phyloP scores from a whole-genome alignment of 2,797 vertebrate genomes.

The Triplophysa yarkandensis region DNA sequence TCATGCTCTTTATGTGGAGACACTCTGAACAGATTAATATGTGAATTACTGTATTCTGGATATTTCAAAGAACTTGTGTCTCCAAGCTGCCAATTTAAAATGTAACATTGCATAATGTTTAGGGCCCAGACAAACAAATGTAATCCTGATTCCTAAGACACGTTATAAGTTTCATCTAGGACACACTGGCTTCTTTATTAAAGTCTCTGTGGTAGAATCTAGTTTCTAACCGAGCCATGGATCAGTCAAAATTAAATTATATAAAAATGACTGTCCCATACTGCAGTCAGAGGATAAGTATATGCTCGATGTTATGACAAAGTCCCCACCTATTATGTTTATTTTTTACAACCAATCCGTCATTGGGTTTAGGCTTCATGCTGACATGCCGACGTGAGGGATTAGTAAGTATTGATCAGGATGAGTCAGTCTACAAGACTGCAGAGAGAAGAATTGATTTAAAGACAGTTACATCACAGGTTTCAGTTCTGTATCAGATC shows the following conservation, averaged over 20 bases:
- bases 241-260: conserved; percentile 19
- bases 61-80: not conserved
- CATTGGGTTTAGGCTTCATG: conserved; percentile 2
- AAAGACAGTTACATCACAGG: conserved; percentile 11
- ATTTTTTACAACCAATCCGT: conserved; percentile 10
- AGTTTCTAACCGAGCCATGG: conserved; percentile 7
- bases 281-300: conserved; percentile 20
- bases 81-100: conserved; percentile 7
- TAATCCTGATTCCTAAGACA: not conserved
- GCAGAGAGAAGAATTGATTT: conserved; percentile 32
- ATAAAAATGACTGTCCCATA: conserved; percentile 20
- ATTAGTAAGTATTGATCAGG: conserved; percentile 42
- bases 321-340: conserved; percentile 17
- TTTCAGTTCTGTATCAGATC: conserved; percentile 4
- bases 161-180: conserved; percentile 3
- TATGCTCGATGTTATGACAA: conserved; percentile 13
- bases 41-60: not conserved
- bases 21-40: not conserved
- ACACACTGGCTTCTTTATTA: not conserved
- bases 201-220: not conserved
- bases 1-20: not conserved
- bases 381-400: conserved; percentile 18
- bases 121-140: not conserved
- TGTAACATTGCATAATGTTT: conserved; percentile 5
- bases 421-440: conserved; percentile 23